Percentiles rank a stretch among this genome's conserved stretches.
These are phyloP conservation scores for Triplophysa rosa DNA, from an alignment of 2,113 vertebrate species.

Conservation along the genomic window DNA sequence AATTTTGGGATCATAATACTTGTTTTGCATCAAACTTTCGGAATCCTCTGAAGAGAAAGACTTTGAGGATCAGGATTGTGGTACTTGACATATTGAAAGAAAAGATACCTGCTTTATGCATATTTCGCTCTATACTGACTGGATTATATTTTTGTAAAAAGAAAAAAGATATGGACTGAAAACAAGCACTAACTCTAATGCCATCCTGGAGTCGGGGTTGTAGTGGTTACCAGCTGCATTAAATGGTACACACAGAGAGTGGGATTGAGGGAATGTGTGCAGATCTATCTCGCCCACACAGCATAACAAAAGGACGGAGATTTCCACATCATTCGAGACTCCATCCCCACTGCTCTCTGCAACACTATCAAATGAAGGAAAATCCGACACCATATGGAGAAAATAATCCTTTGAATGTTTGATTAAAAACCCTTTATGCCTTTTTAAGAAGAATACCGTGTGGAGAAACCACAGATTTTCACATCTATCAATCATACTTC, in stretches of 20 bases:
- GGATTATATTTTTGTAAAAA: slow-evolving; percentile 55
- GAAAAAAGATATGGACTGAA: slow-evolving; percentile 18
- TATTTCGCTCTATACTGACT: slow-evolving; percentile 18
- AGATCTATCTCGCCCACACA: not conserved
- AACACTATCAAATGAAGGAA: slow-evolving; percentile 49
- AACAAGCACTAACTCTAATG: slow-evolving; percentile 2
- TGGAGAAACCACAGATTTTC: not conserved
- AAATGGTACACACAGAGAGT: not conserved
- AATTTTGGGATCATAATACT: slow-evolving; percentile 10
- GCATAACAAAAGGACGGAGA: not conserved
- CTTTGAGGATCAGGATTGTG: slow-evolving; percentile 27
- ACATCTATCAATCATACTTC: slow-evolving; percentile 23
- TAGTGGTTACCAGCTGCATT: slow-evolving; percentile 26
- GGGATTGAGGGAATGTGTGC: not conserved
- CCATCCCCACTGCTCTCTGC: slow-evolving; percentile 20
- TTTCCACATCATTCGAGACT: not conserved
- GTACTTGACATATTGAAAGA: slow-evolving; percentile 53
- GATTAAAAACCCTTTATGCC: slow-evolving; percentile 26
- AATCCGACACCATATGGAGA: slow-evolving; percentile 2
- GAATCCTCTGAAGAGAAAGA: slow-evolving; percentile 25
- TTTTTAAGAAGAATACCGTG: slow-evolving; percentile 29
- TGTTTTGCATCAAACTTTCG: slow-evolving; percentile 11
- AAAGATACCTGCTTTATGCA: slow-evolving; percentile 41
- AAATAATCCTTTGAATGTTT: slow-evolving; percentile 33
- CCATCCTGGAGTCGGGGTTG: not conserved